Evolutionary conservation across 2,888 invertebrate genomes (phyloP), one percentile per base, ranked within the genome.

Genomic region (Drosophila barbarae): DNA sequence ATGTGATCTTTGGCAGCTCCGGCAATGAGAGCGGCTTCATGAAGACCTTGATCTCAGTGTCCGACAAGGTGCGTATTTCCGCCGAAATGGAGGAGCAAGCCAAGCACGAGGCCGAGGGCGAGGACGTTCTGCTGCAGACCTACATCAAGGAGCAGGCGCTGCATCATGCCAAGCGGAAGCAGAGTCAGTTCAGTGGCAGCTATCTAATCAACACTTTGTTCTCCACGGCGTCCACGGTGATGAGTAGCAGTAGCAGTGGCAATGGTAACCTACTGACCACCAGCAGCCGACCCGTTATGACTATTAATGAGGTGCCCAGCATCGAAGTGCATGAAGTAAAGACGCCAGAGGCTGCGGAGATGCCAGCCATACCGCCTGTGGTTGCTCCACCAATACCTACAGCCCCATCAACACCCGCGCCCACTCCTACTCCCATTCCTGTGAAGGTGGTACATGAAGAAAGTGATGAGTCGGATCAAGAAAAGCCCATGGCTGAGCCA

Each of bases 71-170:
- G 34, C 86, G 87, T 38, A 84, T 80, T 15, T 84, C 87, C 0
- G 87, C 87, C 2, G 84, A 86, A 42, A 73, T 74, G 69, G 75
- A 81, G 49, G 83, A 78, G 65, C 77, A 73, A 38, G 72, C 73
- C 32, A 80, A 79, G 60, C 74, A 71, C 15, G 74, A 76, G 6
- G 75, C 69, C 6, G 70, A 63, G 32, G 71, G 77, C 6, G 92
- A 93, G 36, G 93, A 93, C 71, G 92, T 92, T 7, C 92, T 94
- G 91, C 89, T 94, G 54, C 94, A 94, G 72, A 93, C 93, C 0
- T 94, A 94, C 87, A 90, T 94, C 51, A 94, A 93, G 2, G 94
- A 94, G 84, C 91, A 93, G 82, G 93, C 94, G 15, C 89, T 94
- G 50, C 91, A 93, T 84, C 93, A 94, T 85, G 91, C 93, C 38